These are phyloP conservation scores for Eremophila alpestris DNA, from an alignment of 2,797 vertebrate genomes.

Conservation along the genomic window DNA sequence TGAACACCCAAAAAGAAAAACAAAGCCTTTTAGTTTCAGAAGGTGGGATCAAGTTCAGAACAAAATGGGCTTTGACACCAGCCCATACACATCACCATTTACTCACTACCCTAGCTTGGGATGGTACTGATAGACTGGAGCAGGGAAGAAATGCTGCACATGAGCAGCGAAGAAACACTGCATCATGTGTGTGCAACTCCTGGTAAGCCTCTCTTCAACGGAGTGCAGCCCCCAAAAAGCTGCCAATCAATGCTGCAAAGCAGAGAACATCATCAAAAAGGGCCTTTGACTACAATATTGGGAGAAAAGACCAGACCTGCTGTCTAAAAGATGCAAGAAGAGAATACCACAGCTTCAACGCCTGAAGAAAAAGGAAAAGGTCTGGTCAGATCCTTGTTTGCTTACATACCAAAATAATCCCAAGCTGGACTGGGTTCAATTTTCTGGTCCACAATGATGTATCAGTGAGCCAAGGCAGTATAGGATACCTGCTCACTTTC, in stretches of 20 bases:
- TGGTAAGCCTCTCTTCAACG: not conserved
- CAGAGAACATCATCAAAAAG: conserved; percentile 43
- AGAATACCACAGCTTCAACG: conserved; percentile 46
- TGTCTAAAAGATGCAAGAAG: conserved; percentile 41
- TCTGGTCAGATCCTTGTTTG: conserved; percentile 64
- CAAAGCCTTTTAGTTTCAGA: not conserved
- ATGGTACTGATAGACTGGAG: not conserved
- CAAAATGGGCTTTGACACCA: not conserved
- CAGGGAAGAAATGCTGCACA: conserved; percentile 28
- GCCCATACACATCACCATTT: not conserved
- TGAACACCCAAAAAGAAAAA: not conserved
- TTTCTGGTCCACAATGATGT: conserved; percentile 72
- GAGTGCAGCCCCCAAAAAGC: not conserved
- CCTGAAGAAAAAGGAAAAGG: conserved; percentile 38
- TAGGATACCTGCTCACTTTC: conserved; percentile 72
- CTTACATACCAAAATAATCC: conserved; percentile 73
- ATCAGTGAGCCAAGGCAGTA: conserved; percentile 71
- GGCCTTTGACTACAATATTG: not conserved
- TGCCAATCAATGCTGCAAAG: conserved; percentile 48
- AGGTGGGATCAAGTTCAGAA: conserved; percentile 13
- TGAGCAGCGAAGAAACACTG: conserved; percentile 31
- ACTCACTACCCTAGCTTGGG: not conserved
- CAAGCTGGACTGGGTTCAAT: conserved; percentile 70
- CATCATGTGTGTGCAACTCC: not conserved
- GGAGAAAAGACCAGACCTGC: conserved; percentile 53